Evolutionary conservation across 2,888 invertebrate species (phyloP), one percentile per base, ranked within the genome.

Genomic region (Ommatoiulus sabulosus): DNA sequence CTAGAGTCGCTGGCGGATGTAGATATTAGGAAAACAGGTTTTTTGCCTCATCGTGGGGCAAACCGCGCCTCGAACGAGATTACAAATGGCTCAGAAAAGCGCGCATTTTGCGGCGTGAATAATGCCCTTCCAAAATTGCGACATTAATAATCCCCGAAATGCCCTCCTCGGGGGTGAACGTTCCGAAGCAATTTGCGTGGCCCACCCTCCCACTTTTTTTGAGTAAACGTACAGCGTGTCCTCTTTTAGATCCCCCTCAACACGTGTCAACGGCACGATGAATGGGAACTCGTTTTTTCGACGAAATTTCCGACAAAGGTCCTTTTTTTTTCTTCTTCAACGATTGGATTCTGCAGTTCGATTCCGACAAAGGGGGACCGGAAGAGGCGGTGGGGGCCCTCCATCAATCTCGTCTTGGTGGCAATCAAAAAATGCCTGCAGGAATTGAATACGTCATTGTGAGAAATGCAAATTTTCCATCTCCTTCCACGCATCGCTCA

Each of bases 361-460:
- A 57, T 15, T 57, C 57, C 57, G 17, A 57, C 57, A 12, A 17
- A 57, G 17, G 17, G 17, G 48, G 48, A 48, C 12, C 35, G 48
- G 48, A 48, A 12, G 7, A 12, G 48, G 48, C 12, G 48, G 12
- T 48, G 17, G 17, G 57, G 57, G 17, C 4, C 57, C 57, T 57
- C 57, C 57, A 57, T 57, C 57, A 57, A 57, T 57, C 57, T 57
- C 57, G 57, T 17, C 12, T 35, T 17, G 57, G 15, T 17, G 57
- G 57, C 57, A 57, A 57, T 57, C 57, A 57, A 20, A 63, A 63
- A 20, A 20, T 63, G 63, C 63, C 63, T 63, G 20, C 63, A 63
- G 63, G 63, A 63, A 63, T 63, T 63, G 63, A 63, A 63, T 63
- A 63, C 63, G 63, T 63, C 63, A 63, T 63, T 63, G 63, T 6